Base-by-base conservation (phyloP, 1,140 invertebrate genomes). In the Andrena cerasifolii region DNA sequence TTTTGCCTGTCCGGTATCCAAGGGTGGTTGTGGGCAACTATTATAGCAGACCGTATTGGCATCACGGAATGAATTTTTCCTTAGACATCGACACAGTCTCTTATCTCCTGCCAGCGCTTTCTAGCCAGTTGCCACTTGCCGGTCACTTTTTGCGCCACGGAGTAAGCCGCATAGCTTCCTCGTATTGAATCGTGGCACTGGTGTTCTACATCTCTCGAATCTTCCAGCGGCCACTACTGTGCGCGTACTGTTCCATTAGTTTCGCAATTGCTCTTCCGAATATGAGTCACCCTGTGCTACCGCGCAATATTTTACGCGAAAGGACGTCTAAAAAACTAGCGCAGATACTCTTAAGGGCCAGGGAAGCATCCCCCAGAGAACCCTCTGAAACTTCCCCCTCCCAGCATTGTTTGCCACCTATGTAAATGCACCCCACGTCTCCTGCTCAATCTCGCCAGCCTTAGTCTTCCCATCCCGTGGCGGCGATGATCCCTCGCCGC, bases 41-140 rank as follows among this genome's bases (percentile, higher is more conserved):
- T 82, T 83, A 83, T 70, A 58, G 40, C 31, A 31, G n/a, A 45
- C 36, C 45, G 75, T 73, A 78, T 73, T 73, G 47, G 70, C 73
- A 65, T 78, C 77, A 70, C 79, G 21, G 73, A 73, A 49, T 33
- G 47, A 45, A 73, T 79, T 78, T 83, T 81, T 70, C 18, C 18
- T 4, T n/a, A n/a, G 6, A 43, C 47, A 70, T 82, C 31, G 80
- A 77, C 59, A 62, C 31, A 31, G n/a, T 49, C 47, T 24, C 24
- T 70, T 43, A 40, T 43, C 53, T 53, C 53, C 18, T 4, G 36
- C 6, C 18, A 7, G 45, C 10, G 53, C 14, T 40, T 10, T 26
- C 14, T 21, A 49, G 47, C n/a, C 21, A 28, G 10, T 53, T 18
- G 7, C 24, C 67, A 21, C 14, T 24, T 18, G n/a, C 3, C 10